phyloP scores from a whole-genome alignment of 2,888 invertebrate species.

The Altica lythri region DNA sequence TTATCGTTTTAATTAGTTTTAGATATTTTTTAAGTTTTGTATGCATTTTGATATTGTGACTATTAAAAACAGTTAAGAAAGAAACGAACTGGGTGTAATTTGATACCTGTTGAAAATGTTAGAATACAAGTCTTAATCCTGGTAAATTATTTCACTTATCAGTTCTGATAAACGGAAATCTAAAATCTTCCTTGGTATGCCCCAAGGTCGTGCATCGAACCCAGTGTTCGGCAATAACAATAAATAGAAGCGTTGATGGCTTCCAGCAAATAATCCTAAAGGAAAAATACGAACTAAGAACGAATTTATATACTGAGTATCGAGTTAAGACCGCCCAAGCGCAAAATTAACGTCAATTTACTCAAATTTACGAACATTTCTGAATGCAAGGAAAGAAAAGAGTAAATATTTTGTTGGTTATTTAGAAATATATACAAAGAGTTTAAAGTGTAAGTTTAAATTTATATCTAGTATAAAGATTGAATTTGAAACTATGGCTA shows the following conservation, averaged over 20 bases:
- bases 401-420: constrained; percentile 5
- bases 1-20: too few species aligned
- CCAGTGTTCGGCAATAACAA: constrained; percentile 25
- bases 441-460: constrained; percentile 7
- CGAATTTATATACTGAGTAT: constrained; percentile 13
- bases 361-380: constrained; percentile 29
- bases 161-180: too few species aligned
- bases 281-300: not conserved
- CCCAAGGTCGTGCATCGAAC: constrained; percentile 25
- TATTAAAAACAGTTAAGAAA: too few species aligned
- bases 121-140: too few species aligned
- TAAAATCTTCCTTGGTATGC: constrained; percentile 11
- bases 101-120: too few species aligned
- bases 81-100: too few species aligned
- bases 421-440: not conserved
- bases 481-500: too few species aligned
- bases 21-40: too few species aligned
- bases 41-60: too few species aligned
- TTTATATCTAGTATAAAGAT: too few species aligned
- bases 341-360: constrained; percentile 30
- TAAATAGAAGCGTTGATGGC: constrained; percentile 24
- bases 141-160: too few species aligned
- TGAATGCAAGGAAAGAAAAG: not conserved
- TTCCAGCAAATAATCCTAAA: constrained; percentile 11
- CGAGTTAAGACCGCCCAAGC: constrained; percentile 27